Base-by-base conservation (phyloP, 2,797 vertebrate species). In the Leptodactylus fallax region DNA sequence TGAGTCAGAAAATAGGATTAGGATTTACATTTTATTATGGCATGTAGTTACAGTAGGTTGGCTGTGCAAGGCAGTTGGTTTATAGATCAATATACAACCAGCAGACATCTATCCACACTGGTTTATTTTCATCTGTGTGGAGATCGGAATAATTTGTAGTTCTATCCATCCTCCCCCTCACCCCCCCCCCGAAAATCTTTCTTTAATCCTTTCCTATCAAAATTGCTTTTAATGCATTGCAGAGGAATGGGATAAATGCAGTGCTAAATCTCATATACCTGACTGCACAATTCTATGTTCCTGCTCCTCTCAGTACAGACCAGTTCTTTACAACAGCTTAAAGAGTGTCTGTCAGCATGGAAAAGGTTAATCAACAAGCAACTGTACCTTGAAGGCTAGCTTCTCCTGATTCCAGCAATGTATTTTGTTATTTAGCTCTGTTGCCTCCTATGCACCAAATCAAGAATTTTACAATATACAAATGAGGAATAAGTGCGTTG, bases 11-110 rank as follows among this genome's bases (percentile, higher is more conserved):
- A 81, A 81, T 81, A 87, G 79, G 85, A 87, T 87, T 74, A 87
- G 55, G 79, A 87, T 87, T 81, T 87, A 87, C 56, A 87, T 87
- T 51, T 74, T 49, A 87, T 87, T 81, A 81, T 45, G 45, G 23
- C 36, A 74, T 49, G 65, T 36, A 53, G 79, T 81, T 87, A 76
- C 76, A 81, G 55, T 51, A 65, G 79, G 25, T 56, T 86, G 85
- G n/a, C 51, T 53, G 85, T 21, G 21, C 79, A 51, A 74, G 67
- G 65, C 78, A 56, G 47, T 58, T 61, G 53, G 55, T 87, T 87
- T 76, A 74, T 81, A 72, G 85, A 81, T 87, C 77, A 87, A 81
- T 87, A 86, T 80, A 87, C 78, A 58, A 72, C 65, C 23, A 67
- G 65, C 78, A 81, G 79, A 63, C 79, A 72, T 80, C 79, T 76